These are phyloP conservation scores for Loxodonta africana DNA, from an alignment of 2,113 vertebrate genomes.

Conservation along the genomic window DNA sequence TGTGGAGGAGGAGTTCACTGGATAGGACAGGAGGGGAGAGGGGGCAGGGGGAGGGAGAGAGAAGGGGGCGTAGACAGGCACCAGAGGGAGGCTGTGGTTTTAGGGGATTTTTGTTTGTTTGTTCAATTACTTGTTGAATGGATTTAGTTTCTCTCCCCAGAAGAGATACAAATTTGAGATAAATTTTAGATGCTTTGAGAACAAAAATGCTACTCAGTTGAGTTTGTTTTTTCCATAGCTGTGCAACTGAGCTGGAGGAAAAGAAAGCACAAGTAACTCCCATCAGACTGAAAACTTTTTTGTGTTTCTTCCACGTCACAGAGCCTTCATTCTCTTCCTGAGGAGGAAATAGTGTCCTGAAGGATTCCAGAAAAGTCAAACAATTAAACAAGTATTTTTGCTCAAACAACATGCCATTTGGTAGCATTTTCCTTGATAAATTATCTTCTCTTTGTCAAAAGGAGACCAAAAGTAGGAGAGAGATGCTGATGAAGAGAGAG, in stretches of 20 bases:
- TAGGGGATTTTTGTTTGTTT: constrained; percentile 42
- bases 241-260: not conserved
- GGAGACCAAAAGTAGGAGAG: too few relatives aligned
- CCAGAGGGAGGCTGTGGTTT: constrained; percentile 41
- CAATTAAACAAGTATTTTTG: constrained; percentile 50
- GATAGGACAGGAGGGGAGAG: not conserved
- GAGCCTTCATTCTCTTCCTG: constrained; percentile 31
- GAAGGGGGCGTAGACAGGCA: not conserved
- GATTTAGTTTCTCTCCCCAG: constrained; percentile 54
- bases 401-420: not conserved
- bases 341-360: not conserved
- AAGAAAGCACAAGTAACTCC: not conserved
- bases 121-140: constrained; percentile 62
- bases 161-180: constrained; percentile 58
- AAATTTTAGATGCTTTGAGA: constrained; percentile 55
- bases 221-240: constrained; percentile 4
- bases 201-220: constrained; percentile 61
- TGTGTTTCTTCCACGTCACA: constrained; percentile 23
- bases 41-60: not conserved
- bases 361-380: constrained; percentile 45
- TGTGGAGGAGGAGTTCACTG: too few relatives aligned
- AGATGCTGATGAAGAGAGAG: too few relatives aligned
- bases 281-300: constrained; percentile 20
- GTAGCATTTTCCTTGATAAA: constrained; percentile 61
- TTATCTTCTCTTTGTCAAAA: constrained; percentile 41